Conservation (phyloP, 2,113 vertebrate species). For the Motacilla alba region DNA sequence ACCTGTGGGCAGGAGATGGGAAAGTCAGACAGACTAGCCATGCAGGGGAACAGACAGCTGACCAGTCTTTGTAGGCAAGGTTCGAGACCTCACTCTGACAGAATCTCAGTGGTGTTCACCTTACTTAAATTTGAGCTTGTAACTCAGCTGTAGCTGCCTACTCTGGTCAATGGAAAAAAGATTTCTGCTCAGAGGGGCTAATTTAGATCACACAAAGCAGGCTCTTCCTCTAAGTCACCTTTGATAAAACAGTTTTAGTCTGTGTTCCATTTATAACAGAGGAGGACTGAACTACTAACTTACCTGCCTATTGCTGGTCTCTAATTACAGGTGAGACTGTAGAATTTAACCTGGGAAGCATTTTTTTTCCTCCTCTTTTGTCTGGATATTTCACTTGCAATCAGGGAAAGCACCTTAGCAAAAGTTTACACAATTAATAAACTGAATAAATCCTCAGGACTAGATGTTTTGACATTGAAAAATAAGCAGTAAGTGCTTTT, state of each 20-base stretch:
- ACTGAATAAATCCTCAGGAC: neutral
- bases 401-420: neutral
- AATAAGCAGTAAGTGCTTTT: neutral
- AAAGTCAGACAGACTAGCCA: neutral
- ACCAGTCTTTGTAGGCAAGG: neutral
- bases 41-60: neutral
- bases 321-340: neutral
- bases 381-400: neutral
- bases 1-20: neutral
- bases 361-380: neutral
- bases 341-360: neutral
- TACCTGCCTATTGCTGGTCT: neutral
- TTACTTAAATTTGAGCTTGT: neutral
- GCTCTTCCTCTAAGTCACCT: constrained; percentile 12
- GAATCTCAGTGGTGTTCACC: neutral
- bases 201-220: neutral
- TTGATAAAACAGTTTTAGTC: neutral
- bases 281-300: neutral
- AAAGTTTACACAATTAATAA: neutral
- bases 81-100: neutral
- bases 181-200: neutral
- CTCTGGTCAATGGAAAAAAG: neutral
- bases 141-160: neutral
- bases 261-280: neutral
- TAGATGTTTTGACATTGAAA: neutral